phyloP scores from a whole-genome alignment of 2,888 invertebrate species.

The Meliscaeva auricollis region DNA sequence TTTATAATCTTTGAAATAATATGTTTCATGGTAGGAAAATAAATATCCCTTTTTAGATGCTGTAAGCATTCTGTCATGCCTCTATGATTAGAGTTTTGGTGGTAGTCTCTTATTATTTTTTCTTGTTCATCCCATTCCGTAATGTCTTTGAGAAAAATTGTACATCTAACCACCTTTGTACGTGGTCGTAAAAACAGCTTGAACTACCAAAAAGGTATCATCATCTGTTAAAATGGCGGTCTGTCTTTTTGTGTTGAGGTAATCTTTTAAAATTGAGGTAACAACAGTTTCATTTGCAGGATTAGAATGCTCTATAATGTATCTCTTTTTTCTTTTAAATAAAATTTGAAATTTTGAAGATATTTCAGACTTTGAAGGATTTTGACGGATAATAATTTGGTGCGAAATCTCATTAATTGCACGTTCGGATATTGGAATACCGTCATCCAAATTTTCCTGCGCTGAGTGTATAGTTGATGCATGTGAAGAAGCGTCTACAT shows the following conservation, averaged over 20 bases:
- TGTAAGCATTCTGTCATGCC: constrained; percentile 24
- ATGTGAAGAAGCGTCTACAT: constrained; percentile 4
- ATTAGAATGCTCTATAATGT: not conserved
- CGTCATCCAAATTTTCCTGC: constrained; percentile 29
- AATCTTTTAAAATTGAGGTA: constrained; percentile 4
- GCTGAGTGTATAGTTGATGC: constrained; percentile 17
- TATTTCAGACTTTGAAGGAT: not conserved
- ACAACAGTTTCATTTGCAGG: constrained; percentile 8
- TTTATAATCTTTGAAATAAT: constrained; percentile 41
- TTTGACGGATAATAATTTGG: constrained; percentile 12
- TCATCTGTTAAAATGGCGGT: constrained; percentile 30
- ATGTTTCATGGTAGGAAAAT: constrained; percentile 46
- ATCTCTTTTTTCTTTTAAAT: constrained; percentile 32
- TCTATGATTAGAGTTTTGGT: constrained; percentile 39
- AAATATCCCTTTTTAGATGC: constrained; percentile 31
- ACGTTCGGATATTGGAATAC: constrained; percentile 45
- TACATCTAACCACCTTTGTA: constrained; percentile 24
- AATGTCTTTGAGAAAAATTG: constrained; percentile 10
- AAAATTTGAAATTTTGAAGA: constrained; percentile 1
- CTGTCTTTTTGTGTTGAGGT: constrained; percentile 11
- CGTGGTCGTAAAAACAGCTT: constrained; percentile 13
- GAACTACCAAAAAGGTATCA: constrained; percentile 4
- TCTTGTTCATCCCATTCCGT: constrained; percentile 28
- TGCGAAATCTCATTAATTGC: constrained; percentile 33
- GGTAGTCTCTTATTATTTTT: constrained; percentile 24